Evolutionary conservation across 2,113 vertebrate genomes (phyloP).

Genomic region (Glaucomys volans): DNA sequence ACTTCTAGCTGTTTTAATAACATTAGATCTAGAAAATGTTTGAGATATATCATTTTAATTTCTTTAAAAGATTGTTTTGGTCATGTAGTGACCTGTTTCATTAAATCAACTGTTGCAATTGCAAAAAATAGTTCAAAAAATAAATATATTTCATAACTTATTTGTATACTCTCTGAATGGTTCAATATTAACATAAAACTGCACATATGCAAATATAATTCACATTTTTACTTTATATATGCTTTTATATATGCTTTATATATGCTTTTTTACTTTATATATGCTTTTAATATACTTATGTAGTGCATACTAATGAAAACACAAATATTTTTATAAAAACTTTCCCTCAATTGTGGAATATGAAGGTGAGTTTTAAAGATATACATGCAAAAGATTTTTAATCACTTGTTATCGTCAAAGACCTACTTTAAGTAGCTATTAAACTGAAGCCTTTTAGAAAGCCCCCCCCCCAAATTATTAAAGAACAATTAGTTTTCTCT

Average conservation of each 20-base stretch:
- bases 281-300: background rate
- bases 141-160: background rate
- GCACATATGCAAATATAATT: background rate
- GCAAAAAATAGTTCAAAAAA: background rate
- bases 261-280: too few relatives aligned
- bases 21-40: background rate
- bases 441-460: slow-evolving; percentile 50
- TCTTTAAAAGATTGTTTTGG: background rate
- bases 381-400: background rate
- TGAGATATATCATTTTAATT: background rate
- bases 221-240: background rate
- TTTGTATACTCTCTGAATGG: background rate
- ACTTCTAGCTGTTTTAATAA: background rate
- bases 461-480: background rate
- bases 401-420: slow-evolving; percentile 44
- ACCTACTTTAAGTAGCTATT: slow-evolving; percentile 37
- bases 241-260: too few relatives aligned
- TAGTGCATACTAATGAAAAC: slow-evolving; percentile 3
- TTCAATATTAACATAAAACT: slow-evolving; percentile 15
- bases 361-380: background rate
- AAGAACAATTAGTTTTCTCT: slow-evolving; percentile 49
- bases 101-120: background rate
- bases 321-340: slow-evolving; percentile 13
- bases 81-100: background rate
- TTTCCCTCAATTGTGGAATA: background rate